Percentiles rank a stretch among this genome's conserved stretches.
phyloP scores from a whole-genome alignment of 2,888 invertebrate genomes.

The Napeogenes sylphis region DNA sequence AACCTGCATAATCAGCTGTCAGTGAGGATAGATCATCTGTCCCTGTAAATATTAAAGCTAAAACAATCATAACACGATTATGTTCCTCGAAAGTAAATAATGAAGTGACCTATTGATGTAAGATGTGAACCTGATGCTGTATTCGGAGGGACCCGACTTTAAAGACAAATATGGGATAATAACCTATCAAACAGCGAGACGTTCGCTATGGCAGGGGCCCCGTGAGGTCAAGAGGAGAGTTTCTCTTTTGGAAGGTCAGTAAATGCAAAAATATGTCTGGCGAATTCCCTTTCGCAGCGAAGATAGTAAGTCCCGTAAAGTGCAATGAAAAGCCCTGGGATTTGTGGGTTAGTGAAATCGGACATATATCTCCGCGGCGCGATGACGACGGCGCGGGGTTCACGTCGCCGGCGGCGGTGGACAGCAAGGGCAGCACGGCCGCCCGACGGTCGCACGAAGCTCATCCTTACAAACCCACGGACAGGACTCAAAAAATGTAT shows the following conservation, averaged over 20 bases:
- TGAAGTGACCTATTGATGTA: conserved; percentile 59
- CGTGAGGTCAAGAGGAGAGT: conserved; percentile 53
- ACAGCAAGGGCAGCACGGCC: conserved; percentile 50
- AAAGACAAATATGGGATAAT: conserved; percentile 72
- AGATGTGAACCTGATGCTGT: conserved; percentile 61
- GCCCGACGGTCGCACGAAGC: conserved; percentile 49
- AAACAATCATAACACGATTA: conserved; percentile 72
- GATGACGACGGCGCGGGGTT: conserved; percentile 58
- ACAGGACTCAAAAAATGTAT: conserved; percentile 42
- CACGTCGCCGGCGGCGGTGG: conserved; percentile 53
- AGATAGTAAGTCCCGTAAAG: conserved; percentile 69
- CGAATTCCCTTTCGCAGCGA: conserved; percentile 61
- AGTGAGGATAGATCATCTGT: conserved; percentile 78
- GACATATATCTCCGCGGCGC: conserved; percentile 65
- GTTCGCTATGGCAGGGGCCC: conserved; percentile 65
- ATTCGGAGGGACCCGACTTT: conserved; percentile 48
- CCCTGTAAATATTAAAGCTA: conserved; percentile 76
- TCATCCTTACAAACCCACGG: conserved; percentile 55
- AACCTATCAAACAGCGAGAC: conserved; percentile 70
- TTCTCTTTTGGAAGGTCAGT: conserved; percentile 47
- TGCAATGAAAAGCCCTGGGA: conserved; percentile 76
- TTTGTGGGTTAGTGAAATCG: conserved; percentile 71
- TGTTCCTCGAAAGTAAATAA: conserved; percentile 54
- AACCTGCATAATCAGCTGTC: conserved; percentile 79
- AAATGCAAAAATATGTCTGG: conserved; percentile 67